These are phyloP conservation scores for Diglossa cyanea DNA, from an alignment of 2,797 vertebrate genomes.

Conservation along the genomic window DNA sequence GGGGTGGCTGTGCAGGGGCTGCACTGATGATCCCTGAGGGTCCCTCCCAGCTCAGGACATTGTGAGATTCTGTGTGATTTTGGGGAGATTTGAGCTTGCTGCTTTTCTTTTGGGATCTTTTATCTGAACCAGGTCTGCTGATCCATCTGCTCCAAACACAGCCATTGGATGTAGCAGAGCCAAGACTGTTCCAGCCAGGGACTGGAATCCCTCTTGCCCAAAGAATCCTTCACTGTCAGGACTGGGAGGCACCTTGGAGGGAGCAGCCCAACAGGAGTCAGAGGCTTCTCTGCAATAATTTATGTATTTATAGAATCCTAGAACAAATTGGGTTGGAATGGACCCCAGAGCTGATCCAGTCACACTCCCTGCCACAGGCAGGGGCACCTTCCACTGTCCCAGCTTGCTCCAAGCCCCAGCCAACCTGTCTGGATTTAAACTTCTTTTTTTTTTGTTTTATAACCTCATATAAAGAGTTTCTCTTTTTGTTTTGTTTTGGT, in stretches of 20 bases:
- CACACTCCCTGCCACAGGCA: not conserved
- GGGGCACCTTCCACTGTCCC: not conserved
- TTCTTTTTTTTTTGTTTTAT: not conserved
- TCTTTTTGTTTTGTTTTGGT: not conserved
- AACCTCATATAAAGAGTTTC: not conserved
- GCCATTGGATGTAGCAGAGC: accelerated
- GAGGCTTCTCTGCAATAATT: not conserved
- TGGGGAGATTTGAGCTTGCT: not conserved
- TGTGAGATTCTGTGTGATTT: not conserved
- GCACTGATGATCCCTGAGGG: accelerated
- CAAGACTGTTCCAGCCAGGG: not conserved
- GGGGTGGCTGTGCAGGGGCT: not conserved
- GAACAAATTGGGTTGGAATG: not conserved
- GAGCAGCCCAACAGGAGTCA: not conserved
- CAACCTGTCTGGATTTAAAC: not conserved
- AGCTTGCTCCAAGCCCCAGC: not conserved
- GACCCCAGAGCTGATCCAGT: not conserved
- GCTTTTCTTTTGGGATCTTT: not conserved
- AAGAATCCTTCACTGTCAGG: too few relatives aligned
- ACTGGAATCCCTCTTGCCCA: not conserved
- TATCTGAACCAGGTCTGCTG: not conserved
- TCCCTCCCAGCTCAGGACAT: not conserved
- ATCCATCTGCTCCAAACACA: not conserved
- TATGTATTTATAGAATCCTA: not conserved
- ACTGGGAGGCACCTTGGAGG: not conserved